phyloP scores from a whole-genome alignment of 1,140 invertebrate species.

The Oncopeltus fasciatus region DNA sequence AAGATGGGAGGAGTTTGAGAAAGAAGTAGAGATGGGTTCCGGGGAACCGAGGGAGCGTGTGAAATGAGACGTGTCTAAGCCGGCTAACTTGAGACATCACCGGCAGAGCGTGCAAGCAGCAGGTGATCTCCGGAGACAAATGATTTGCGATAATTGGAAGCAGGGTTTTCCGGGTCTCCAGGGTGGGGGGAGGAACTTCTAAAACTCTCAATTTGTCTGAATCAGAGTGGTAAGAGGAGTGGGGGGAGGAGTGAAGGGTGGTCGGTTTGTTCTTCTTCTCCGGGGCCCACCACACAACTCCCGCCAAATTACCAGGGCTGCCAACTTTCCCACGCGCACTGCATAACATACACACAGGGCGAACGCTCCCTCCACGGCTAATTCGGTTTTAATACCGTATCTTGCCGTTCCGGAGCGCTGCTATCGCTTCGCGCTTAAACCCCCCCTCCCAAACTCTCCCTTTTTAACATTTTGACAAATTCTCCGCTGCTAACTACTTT shows the following conservation, averaged over 20 bases:
- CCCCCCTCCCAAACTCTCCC: background rate
- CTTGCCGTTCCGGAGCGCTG: background rate
- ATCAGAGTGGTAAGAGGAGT: background rate
- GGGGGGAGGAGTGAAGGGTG: no score
- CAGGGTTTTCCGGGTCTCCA: no score
- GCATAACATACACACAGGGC: background rate
- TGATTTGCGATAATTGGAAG: conserved; percentile 5
- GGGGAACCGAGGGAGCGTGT: no score
- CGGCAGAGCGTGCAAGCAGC: background rate
- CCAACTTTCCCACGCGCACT: background rate
- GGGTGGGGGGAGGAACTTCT: background rate
- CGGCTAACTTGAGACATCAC: conserved; percentile 4
- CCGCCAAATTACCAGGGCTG: background rate
- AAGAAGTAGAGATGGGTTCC: no score
- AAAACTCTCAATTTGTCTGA: conserved; percentile 5
- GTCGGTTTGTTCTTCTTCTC: no score
- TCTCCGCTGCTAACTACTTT: background rate
- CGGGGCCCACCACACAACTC: no score
- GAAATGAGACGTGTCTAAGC: background rate
- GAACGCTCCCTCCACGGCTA: background rate
- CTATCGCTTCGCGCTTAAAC: background rate
- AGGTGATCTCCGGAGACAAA: conserved; percentile 4
- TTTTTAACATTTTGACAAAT: background rate
- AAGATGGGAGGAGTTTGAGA: no score
- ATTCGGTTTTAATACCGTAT: background rate